These are phyloP conservation scores for Spinus olivaceus DNA, from an alignment of 2,797 vertebrate species.

Conservation along the genomic window DNA sequence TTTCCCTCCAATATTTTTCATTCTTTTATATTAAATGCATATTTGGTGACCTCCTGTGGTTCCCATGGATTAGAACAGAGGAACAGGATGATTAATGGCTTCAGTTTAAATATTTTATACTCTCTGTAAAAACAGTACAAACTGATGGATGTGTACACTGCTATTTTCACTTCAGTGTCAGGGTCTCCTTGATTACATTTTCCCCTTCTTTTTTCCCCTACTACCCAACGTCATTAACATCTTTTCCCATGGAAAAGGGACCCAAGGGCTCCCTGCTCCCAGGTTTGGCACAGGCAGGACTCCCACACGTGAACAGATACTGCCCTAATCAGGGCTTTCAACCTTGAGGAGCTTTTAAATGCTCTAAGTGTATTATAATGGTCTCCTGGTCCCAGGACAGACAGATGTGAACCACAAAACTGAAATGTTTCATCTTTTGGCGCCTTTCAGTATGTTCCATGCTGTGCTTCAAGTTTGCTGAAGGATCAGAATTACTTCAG, in stretches of 20 bases:
- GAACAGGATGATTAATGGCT: slow-evolving; percentile 51
- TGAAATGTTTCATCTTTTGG: slow-evolving; percentile 69
- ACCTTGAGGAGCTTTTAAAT: slow-evolving; percentile 62
- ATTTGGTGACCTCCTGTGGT: slow-evolving; percentile 68
- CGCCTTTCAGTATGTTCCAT: slow-evolving; percentile 66
- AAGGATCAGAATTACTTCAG: slow-evolving; percentile 71
- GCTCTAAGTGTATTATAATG: slow-evolving; percentile 67
- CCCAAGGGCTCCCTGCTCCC: background rate
- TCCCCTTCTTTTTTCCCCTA: background rate
- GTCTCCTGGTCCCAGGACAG: slow-evolving; percentile 60
- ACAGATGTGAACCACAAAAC: slow-evolving; percentile 69
- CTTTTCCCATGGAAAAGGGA: slow-evolving; percentile 13
- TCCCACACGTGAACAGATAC: slow-evolving; percentile 32
- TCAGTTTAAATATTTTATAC: slow-evolving; percentile 66
- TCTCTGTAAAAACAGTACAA: slow-evolving; percentile 58
- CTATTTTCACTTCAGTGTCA: slow-evolving; percentile 14
- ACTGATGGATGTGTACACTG: slow-evolving; percentile 49
- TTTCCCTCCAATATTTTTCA: slow-evolving; percentile 13
- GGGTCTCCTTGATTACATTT: slow-evolving; percentile 29
- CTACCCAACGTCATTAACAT: background rate
- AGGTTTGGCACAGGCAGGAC: background rate
- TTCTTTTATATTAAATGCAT: slow-evolving; percentile 63
- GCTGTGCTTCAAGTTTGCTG: slow-evolving; percentile 68
- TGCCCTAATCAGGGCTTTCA: slow-evolving; percentile 58
- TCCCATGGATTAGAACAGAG: slow-evolving; percentile 58